Evolutionary conservation across 2,888 invertebrate genomes (phyloP).

Genomic region (Oeneis ivallda): DNA sequence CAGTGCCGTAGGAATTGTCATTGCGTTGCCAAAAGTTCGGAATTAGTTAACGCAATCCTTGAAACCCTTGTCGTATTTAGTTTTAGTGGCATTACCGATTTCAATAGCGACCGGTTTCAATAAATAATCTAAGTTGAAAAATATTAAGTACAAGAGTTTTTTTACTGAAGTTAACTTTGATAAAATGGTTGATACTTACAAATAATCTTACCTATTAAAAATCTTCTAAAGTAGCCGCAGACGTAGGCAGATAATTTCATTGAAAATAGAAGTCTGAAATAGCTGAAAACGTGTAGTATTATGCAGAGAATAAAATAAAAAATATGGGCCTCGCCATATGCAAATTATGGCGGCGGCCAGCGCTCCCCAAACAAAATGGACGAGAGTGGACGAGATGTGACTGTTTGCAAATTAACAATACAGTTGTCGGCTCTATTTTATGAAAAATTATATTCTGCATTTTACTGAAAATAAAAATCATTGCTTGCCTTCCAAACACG

Average conservation of each 20-base stretch:
- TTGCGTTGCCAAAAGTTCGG: too few species aligned
- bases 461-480: not conserved
- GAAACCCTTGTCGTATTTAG: too few species aligned
- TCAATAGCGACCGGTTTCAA: too few species aligned
- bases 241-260: not conserved
- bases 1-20: too few species aligned
- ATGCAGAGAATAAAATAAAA: conserved; percentile 22
- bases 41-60: too few species aligned
- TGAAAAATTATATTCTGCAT: conserved; percentile 21
- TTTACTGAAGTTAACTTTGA: not conserved
- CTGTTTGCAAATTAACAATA: conserved; percentile 36
- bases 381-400: conserved; percentile 25
- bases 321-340: conserved; percentile 43
- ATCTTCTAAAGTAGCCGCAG: not conserved
- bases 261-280: conserved; percentile 13
- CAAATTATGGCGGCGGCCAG: conserved; percentile 47
- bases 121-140: too few species aligned
- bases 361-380: conserved; percentile 31
- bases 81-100: too few species aligned
- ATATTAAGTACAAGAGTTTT: too few species aligned
- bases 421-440: conserved; percentile 23
- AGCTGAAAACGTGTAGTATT: conserved; percentile 6
- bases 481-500: not conserved
- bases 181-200: too few species aligned
- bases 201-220: too few species aligned